These are phyloP conservation scores for Columba guinea DNA, from an alignment of 2,797 vertebrate species.

Conservation along the genomic window DNA sequence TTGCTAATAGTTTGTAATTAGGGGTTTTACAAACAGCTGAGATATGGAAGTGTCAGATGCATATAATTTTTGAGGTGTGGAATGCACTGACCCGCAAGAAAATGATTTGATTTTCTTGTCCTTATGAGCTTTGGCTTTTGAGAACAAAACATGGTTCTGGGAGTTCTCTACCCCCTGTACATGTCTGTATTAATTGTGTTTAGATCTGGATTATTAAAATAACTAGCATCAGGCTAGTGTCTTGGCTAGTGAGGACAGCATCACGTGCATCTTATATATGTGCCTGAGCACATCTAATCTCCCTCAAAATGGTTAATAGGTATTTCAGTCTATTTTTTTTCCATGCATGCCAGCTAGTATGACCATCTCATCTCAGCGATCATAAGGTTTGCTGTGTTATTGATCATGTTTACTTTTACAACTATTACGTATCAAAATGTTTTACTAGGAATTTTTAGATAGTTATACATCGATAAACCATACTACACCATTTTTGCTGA, in stretches of 20 bases:
- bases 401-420: not conserved
- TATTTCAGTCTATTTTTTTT: not conserved
- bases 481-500: not conserved
- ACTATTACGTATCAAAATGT: not conserved
- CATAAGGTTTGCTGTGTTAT: not conserved
- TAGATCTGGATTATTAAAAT: not conserved
- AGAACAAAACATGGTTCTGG: conserved; percentile 60
- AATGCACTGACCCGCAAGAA: not conserved
- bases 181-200: not conserved
- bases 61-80: not conserved
- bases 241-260: not conserved
- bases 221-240: not conserved
- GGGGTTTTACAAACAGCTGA: not conserved
- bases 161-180: not conserved
- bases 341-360: not conserved
- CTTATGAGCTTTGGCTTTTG: conserved; percentile 5
- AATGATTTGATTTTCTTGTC: not conserved
- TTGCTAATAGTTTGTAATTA: not conserved
- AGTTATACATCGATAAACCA: not conserved
- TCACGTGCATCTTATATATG: not conserved
- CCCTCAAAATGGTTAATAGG: not conserved
- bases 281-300: not conserved
- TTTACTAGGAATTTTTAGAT: not conserved
- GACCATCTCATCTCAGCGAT: not conserved
- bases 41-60: not conserved